Base-by-base conservation (phyloP, 2,797 vertebrate species). In the Centropyge bicolor region DNA sequence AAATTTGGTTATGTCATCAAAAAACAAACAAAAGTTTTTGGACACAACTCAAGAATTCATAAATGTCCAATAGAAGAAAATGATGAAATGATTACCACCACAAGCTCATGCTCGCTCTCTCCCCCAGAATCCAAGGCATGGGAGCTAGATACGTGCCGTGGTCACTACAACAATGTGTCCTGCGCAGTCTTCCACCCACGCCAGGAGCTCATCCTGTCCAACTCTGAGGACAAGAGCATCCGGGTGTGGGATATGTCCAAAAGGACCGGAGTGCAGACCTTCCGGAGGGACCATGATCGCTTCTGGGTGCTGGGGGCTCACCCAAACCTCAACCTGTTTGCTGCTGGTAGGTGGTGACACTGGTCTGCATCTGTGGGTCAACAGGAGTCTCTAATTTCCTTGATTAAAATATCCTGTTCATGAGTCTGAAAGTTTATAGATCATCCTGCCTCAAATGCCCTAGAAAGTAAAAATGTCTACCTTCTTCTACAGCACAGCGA, bases 161-260 rank as follows among this genome's bases (percentile, higher is more conserved):
- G 98, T 0, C 98, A 99, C 92, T 99, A 99, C 94, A 99, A 99
- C 96, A 99, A 99, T 0, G 98, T 99, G 40, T 99, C 98, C 2
- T 99, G 98, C 1, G 97, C 98, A 0, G 97, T 98, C 22, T 99
- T 99, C 89, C 98, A 99, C 88, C 98, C 98, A 0, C 97, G 98
- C 1, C 98, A 99, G 93, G 98, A 99, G 79, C 94, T 99, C 60
- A 99, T 99, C 83, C 96, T 99, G 71, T 99, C 98, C 81, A 99
- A 99, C 92, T 99, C 98, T 0, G 98, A 99, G 87, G 98, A 99
- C 94, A 99, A 99, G 90, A 99, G 98, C 91, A 99, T 99, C 92
- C 94, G 98, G 0, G 98, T 99, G 40, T 99, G 98, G 98, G 98
- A 99, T 57, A 99, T 99, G 98, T 99, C 98, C 65, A 99, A 99